Evolutionary conservation across 2,113 vertebrate species (phyloP).

Genomic region (Cricetomys ansorgei): DNA sequence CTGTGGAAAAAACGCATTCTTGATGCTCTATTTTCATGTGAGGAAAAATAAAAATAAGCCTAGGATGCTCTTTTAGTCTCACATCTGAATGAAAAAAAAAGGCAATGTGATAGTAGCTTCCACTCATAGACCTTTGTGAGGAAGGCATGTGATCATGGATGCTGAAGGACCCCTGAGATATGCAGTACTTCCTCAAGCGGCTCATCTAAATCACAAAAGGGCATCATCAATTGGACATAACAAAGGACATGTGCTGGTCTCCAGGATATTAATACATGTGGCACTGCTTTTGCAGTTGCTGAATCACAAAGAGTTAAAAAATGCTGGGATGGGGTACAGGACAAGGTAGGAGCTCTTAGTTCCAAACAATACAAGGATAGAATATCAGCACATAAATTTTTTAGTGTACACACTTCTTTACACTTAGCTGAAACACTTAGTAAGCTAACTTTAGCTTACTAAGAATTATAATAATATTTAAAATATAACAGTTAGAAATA

Average conservation of each 20-base stretch:
- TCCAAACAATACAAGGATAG: neutral
- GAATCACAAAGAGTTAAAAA: neutral
- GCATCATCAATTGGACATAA: neutral
- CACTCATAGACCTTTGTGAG: neutral
- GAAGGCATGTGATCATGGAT: neutral
- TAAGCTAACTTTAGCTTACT: neutral
- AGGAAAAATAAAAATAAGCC: neutral
- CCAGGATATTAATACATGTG: neutral
- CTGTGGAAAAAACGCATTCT: neutral
- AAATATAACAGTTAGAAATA: neutral
- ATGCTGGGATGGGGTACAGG: fast-evolving
- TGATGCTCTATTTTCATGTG: neutral
- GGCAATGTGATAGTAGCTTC: neutral
- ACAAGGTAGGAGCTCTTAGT: neutral
- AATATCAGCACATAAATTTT: neutral
- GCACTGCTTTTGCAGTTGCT: neutral
- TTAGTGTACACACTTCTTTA: neutral
- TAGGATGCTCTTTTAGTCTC: neutral
- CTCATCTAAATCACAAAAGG: neutral
- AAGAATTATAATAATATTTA: neutral
- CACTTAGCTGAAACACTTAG: no score
- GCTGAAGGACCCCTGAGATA: neutral
- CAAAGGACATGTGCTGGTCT: neutral
- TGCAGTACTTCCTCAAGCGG: neutral
- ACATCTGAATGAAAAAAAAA: neutral